phyloP scores from a whole-genome alignment of 2,113 vertebrate species.

The Bufo gargarizans region DNA sequence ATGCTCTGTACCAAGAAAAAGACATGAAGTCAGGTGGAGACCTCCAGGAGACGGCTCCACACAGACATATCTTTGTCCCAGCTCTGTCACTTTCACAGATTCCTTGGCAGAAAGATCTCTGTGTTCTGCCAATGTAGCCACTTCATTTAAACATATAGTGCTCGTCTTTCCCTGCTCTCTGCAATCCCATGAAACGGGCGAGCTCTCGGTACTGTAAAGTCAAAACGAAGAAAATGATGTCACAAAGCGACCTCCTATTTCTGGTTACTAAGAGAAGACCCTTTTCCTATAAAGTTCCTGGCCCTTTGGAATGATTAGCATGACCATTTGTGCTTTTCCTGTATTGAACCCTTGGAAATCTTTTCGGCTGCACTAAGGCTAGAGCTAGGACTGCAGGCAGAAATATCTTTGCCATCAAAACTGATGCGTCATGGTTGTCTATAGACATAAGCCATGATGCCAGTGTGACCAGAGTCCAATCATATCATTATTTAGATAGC shows the following conservation, averaged over 20 bases:
- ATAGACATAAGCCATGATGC: neutral
- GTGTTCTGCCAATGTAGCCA: conserved; percentile 45
- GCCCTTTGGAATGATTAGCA: neutral
- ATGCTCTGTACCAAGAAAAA: neutral
- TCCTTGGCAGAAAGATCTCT: conserved; percentile 47
- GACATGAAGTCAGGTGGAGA: neutral
- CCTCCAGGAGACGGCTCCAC: conserved; percentile 18
- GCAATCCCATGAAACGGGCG: neutral
- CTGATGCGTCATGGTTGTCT: neutral
- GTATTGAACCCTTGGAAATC: neutral
- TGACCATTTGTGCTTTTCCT: neutral
- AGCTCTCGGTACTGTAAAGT: conserved; percentile 1
- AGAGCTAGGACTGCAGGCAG: too few relatives aligned
- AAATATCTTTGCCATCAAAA: too few relatives aligned
- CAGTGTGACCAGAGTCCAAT: neutral
- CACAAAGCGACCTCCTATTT: neutral
- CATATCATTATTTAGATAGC: neutral
- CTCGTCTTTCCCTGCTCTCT: conserved; percentile 11
- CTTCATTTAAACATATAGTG: conserved; percentile 49
- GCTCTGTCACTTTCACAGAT: conserved; percentile 43
- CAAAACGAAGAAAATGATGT: conserved; percentile 26
- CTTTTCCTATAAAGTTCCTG: neutral
- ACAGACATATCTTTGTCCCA: conserved; percentile 54
- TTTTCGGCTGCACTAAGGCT: neutral
- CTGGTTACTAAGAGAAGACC: neutral